Percentiles rank a stretch among this genome's conserved stretches.
Evolutionary conservation across 2,797 vertebrate species (phyloP).

Genomic region (Lepilemur septentrionalis): DNA sequence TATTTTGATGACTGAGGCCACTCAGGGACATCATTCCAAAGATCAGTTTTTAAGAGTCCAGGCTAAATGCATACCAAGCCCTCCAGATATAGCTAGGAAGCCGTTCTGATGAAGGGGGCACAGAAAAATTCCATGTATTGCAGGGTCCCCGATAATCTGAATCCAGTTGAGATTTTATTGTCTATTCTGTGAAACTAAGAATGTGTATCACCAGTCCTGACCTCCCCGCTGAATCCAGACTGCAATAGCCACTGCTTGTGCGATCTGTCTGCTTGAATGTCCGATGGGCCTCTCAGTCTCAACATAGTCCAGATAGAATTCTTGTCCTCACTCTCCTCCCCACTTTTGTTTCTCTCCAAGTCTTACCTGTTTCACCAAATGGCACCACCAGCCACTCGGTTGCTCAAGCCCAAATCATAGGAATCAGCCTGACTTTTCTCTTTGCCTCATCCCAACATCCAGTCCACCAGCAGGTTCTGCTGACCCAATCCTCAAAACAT

Average conservation of each 20-base stretch:
- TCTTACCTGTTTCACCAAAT: not conserved
- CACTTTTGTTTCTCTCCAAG: not conserved
- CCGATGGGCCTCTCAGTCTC: not conserved
- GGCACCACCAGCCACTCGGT: not conserved
- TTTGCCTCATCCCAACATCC: not conserved
- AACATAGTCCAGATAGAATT: not conserved
- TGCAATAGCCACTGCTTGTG: not conserved
- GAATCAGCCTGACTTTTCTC: not conserved
- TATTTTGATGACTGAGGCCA: not conserved
- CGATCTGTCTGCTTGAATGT: not conserved
- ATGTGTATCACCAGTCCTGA: not conserved
- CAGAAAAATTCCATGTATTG: not conserved
- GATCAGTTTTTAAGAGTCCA: not conserved
- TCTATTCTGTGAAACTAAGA: not conserved
- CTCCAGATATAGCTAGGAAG: not conserved
- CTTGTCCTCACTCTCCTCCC: not conserved
- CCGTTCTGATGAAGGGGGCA: not conserved
- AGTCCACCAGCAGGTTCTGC: not conserved
- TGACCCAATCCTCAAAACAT: not conserved
- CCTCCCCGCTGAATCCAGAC: not conserved
- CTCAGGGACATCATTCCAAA: not conserved
- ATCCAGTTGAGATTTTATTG: not conserved
- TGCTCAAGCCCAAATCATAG: not conserved
- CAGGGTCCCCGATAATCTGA: not conserved
- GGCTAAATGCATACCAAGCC: not conserved